These are phyloP conservation scores for Patella caerulea DNA, from an alignment of 2,888 invertebrate species.

Conservation along the genomic window DNA sequence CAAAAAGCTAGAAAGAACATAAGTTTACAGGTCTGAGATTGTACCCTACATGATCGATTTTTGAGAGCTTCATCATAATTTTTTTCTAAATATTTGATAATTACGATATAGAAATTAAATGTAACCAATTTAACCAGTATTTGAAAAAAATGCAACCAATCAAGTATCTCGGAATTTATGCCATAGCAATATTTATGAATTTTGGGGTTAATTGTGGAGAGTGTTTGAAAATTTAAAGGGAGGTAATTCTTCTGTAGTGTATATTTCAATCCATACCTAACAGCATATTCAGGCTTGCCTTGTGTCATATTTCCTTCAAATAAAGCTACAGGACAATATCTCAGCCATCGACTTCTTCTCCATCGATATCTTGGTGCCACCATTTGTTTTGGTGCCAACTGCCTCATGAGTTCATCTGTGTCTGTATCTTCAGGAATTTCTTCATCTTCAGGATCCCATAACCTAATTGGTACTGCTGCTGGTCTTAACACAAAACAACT, in stretches of 20 bases:
- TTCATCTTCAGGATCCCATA: constrained; percentile 68
- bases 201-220: no score
- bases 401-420: constrained; percentile 68
- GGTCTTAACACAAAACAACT: constrained; percentile 66
- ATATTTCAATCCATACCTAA: constrained; percentile 54
- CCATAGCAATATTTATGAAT: no score
- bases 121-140: no score
- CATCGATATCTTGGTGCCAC: constrained; percentile 68
- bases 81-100: no score
- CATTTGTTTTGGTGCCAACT: constrained; percentile 63
- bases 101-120: no score
- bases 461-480: constrained; percentile 65
- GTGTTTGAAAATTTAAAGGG: no score
- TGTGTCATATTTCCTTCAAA: constrained; percentile 66
- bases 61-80: no score
- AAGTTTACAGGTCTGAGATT: neutral
- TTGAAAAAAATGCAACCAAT: no score
- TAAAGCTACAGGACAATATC: constrained; percentile 70
- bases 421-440: constrained; percentile 69
- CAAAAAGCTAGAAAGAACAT: constrained; percentile 63
- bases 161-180: no score
- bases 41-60: no score
- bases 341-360: constrained; percentile 67
- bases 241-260: no score
- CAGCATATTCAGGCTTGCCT: constrained; percentile 70